phyloP scores from a whole-genome alignment of 1,140 invertebrate species.

The Drosophila neocordata region DNA sequence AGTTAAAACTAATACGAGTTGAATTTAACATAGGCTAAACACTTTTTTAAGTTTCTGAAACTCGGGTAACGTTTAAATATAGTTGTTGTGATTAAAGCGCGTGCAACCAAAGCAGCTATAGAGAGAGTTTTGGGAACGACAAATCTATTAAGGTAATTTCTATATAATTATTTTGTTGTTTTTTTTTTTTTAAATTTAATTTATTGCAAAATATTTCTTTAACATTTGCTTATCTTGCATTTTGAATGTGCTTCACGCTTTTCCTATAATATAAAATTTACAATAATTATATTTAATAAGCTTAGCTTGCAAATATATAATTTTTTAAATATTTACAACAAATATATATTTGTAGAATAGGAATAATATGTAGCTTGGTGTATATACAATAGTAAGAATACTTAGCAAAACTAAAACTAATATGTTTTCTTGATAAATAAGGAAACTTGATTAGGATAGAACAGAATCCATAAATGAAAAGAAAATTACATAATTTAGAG shows the following conservation, averaged over 20 bases:
- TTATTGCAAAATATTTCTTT: conserved; percentile 45
- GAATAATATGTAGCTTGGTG: conserved; percentile 3
- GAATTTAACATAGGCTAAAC: background rate
- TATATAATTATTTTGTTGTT: conserved; percentile 22
- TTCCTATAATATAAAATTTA: conserved; percentile 41
- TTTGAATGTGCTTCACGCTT: conserved; percentile 55
- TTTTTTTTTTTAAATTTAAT: conserved; percentile 12
- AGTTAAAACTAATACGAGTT: conserved; percentile 17
- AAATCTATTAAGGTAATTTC: conserved; percentile 41
- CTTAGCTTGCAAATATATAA: conserved; percentile 62
- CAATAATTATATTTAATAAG: conserved; percentile 47
- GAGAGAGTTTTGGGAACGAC: conserved; percentile 36
- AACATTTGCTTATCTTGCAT: conserved; percentile 18
- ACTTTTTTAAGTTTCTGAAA: conserved; percentile 39
- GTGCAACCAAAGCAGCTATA: conserved; percentile 46
- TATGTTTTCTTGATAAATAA: conserved; percentile 40
- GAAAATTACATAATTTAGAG: background rate
- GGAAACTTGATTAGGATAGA: conserved; percentile 53
- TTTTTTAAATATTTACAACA: conserved; percentile 38
- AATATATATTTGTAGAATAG: conserved; percentile 27
- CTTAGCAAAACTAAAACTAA: conserved; percentile 44
- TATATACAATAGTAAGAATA: conserved; percentile 64
- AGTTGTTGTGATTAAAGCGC: conserved; percentile 35
- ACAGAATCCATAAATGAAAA: background rate
- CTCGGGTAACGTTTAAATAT: conserved; percentile 36